Percentiles rank a stretch among this genome's conserved stretches.
phyloP scores from a whole-genome alignment of 2,113 vertebrate species.

The Eclectus roratus region DNA sequence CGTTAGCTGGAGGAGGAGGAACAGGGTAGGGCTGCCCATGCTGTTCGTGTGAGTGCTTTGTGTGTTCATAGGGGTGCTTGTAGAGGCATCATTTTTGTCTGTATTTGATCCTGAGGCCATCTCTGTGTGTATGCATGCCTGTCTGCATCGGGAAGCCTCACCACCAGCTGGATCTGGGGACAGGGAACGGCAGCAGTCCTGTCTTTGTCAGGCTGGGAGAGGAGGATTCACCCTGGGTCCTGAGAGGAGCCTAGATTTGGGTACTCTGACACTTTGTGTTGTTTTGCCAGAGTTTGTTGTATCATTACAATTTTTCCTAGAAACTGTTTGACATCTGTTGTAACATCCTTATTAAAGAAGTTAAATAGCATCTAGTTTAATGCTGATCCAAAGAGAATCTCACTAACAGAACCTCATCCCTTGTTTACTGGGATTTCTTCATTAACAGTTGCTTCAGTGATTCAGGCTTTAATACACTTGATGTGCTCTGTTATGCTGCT shows the following conservation, averaged over 20 bases:
- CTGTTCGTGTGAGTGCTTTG: neutral
- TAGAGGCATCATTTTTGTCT: neutral
- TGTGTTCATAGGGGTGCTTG: neutral
- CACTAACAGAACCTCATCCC: neutral
- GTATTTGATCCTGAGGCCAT: neutral
- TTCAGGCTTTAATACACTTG: neutral
- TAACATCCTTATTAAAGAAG: neutral
- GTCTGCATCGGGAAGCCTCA: neutral
- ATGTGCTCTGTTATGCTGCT: neutral
- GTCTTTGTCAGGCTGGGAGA: neutral
- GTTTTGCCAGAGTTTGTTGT: neutral
- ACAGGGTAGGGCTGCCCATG: accelerated
- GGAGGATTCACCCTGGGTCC: neutral
- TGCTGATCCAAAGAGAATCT: neutral
- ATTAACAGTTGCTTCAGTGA: neutral
- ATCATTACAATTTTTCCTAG: neutral
- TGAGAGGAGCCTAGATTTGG: neutral
- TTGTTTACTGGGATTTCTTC: neutral
- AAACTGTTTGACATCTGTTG: neutral
- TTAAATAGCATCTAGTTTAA: neutral
- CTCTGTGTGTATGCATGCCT: accelerated
- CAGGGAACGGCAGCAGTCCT: neutral
- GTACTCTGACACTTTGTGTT: neutral
- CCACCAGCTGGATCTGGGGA: neutral
- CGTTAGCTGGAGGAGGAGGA: neutral